Base-by-base conservation (phyloP, 2,797 vertebrate species). In the Pelochelys cantorii region DNA sequence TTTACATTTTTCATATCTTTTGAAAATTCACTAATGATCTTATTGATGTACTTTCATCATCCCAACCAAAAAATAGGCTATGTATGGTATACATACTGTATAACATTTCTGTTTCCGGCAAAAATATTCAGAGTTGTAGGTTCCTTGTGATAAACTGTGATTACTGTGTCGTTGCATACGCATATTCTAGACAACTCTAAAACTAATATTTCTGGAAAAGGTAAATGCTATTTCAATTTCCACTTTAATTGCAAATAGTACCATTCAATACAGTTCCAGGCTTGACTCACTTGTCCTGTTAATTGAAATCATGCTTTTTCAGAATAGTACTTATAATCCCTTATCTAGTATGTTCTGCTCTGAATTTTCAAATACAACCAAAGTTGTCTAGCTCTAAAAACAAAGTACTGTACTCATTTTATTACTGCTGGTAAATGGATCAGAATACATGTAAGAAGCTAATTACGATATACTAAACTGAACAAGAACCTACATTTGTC, bases 161-260 rank as follows among this genome's bases (percentile, higher is more conserved):
- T 88, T 56, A 88, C 3, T n/a, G 13, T 5, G 57, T 82, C 53
- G 86, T 18, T 31, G 65, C n/a, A 34, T 37, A 34, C 15, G 22
- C 4, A 37, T n/a, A 71, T 65, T 65, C 15, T 57, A 91, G 12
- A 31, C 7, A 8, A 78, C 78, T 27, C 4, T 79, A 82, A 87
- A 7, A 10, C 2, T 11, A 93, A 81, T 27, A 91, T 1, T 88
- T 71, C n/a, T 37, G 59, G 90, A 90, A 82, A 82, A 91, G 78
- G 29, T 55, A 95, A 94, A 94, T 52, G 88, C 5, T 60, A 5
- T 74, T 86, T 81, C 37, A 83, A 87, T 84, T 80, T 89, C 13
- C 74, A 89, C 71, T 80, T 75, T 80, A 92, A 83, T 23, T 83
- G 79, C 4, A 85, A 94, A 87, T 37, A 80, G 56, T 65, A 91